Conservation (phyloP, 2,113 vertebrate species). For the Thymallus thymallus region DNA sequence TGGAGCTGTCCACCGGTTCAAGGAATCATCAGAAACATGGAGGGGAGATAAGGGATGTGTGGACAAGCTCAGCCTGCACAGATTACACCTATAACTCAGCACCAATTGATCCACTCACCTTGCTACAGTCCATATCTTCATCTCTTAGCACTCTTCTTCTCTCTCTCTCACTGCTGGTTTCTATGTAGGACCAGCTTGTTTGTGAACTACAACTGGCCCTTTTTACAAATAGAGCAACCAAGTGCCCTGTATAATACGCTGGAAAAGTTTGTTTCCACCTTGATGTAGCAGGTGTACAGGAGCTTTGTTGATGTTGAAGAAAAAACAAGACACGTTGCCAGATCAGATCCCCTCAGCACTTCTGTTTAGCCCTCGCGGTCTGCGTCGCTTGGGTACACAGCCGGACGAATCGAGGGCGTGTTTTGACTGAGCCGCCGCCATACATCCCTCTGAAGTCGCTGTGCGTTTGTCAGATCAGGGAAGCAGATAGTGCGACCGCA, state of each 20-base stretch:
- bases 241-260: too few species aligned
- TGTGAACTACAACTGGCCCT: too few species aligned
- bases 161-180: too few species aligned
- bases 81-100: conserved; percentile 33
- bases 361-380: neutral
- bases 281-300: neutral
- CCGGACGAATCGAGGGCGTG: conserved; percentile 19
- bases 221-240: too few species aligned
- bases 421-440: conserved; percentile 34
- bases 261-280: neutral
- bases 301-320: neutral
- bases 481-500: conserved; percentile 57
- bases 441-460: conserved; percentile 35
- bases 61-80: conserved; percentile 1
- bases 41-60: conserved; percentile 37
- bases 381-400: conserved; percentile 31
- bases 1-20: conserved; percentile 48
- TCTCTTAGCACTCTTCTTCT: too few species aligned
- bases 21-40: conserved; percentile 52
- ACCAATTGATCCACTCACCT: neutral
- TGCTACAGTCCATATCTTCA: neutral
- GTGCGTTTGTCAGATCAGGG: conserved; percentile 43
- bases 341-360: neutral
- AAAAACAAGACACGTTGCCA: neutral
- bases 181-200: too few species aligned